Conservation (phyloP, 2,113 vertebrate genomes). For the Centropus bengalensis region DNA sequence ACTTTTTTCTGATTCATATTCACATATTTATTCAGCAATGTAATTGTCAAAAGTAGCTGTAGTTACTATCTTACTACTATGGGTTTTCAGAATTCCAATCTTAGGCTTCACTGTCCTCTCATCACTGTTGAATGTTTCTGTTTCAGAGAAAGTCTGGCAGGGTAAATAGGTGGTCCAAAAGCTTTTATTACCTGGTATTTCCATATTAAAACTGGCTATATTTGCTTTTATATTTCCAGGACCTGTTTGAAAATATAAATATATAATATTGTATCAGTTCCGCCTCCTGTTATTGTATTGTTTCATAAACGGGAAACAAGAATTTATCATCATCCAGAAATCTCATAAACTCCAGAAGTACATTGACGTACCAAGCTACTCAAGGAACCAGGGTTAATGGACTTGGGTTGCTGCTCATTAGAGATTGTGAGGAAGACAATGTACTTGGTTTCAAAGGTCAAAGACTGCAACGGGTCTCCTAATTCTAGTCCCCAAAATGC, state of each 20-base stretch:
- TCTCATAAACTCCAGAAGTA: background rate
- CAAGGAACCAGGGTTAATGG: background rate
- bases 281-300: background rate
- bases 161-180: background rate
- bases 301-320: background rate
- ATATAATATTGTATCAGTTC: background rate
- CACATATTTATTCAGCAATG: background rate
- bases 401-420: background rate
- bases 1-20: background rate
- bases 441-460: background rate
- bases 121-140: background rate
- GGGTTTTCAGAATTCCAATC: background rate
- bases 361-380: background rate
- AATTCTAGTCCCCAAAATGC: background rate
- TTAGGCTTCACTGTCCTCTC: background rate
- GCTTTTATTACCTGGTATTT: background rate
- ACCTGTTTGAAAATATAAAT: constrained; percentile 3
- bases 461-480: background rate
- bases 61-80: background rate
- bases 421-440: background rate
- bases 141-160: background rate
- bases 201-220: background rate
- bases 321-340: background rate
- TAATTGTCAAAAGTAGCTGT: background rate
- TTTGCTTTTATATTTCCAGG: background rate